Evolutionary conservation across 2,113 vertebrate species (phyloP), one percentile per base, ranked within the genome.

Genomic region (Morphnarchus princeps): DNA sequence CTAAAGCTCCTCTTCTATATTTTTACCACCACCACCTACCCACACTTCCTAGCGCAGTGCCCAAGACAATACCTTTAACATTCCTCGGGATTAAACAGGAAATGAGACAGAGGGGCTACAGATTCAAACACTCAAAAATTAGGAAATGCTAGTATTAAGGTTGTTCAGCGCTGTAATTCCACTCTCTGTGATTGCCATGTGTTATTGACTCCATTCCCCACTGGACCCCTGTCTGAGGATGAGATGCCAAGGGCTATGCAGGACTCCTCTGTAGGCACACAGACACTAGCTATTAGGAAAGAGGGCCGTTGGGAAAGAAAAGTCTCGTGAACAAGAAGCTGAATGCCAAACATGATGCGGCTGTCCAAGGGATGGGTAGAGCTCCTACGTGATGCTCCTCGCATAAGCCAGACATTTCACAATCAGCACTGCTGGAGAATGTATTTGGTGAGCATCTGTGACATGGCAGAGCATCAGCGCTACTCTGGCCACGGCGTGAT

Each of bases 131-230:
- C 43, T 34, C 32, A 1, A 4, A 62, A 9, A 10, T 3, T 4
- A 87, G 42, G 20, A 80, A 72, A 4, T 14, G 0, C 11, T 4
- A 3, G 38, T 10, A 2, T 3, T 8, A 21, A 40, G 59, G n/a
- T 3, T 49, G 29, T 25, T 29, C 21, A 50, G 86, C 1, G 7
- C 63, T 89, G 81, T 3, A 78, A 65, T 29, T 40, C 58, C 82
- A 81, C 28, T 11, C 40, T 28, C 40, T n/a, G 16, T 29, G 61
- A 45, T 36, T 83, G 10, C 32, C 40, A 9, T 3, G 5, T 2
- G 16, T 3, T 7, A 25, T 0, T 25, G 76, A n/a, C 29, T 45
- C 25, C 4, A 10, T 2, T 34, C 17, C 31, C 31, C n/a, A 13
- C 59, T 28, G 40, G 32, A 45, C 6, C 20, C 28, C 20, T 10